Evolutionary conservation across 2,888 invertebrate genomes (phyloP), one percentile per base, ranked within the genome.

Genomic region (Crocallis elinguaria): DNA sequence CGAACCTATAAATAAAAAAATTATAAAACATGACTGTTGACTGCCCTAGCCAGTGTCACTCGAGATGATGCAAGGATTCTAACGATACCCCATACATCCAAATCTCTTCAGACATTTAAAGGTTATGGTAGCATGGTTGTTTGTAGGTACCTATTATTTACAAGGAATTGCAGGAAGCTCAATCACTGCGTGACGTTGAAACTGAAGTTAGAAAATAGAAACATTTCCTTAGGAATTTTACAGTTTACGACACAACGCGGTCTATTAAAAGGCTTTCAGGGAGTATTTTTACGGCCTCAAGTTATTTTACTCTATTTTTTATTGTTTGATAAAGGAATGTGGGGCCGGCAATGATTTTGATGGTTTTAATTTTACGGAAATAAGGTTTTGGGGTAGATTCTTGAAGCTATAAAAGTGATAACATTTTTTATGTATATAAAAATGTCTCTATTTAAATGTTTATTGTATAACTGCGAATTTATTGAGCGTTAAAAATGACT

Each of bases 221-320:
- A 74, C 69, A 73, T 73, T 69, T 73, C 64, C 60, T 64, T 66
- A 69, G 71, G 67, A 76, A 77, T 79, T 84, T 83, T 75, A 79
- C 73, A 73, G 66, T 82, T 83, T 83, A 84, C 72, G 79, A 77
- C 52, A 57, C 62, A 54, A 69, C 63, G 68, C 69, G 64, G 74
- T 78, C 79, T 77, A 80, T 83, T 75, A 82, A 75, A 77, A 66
- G 63, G 69, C 70, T 71, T 46, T 45, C 42, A 29, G 44, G 44
- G 52, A 57, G 56, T 50, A 57, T 53, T 76, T 79, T 78, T 77
- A 77, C 66, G 67, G 62, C 44, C 48, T 49, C 33, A 60, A 62
- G 70, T 73, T 74, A 72, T 73, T 78, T 75, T 75, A 73, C 60
- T 70, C 52, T 69, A 64, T 67, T 73, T 52, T 71, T 73, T 68